A percentile compares a stretch with the other conserved stretches of the same genome.
Conservation (phyloP, 2,113 vertebrate species). For the Scopus umbretta region DNA sequence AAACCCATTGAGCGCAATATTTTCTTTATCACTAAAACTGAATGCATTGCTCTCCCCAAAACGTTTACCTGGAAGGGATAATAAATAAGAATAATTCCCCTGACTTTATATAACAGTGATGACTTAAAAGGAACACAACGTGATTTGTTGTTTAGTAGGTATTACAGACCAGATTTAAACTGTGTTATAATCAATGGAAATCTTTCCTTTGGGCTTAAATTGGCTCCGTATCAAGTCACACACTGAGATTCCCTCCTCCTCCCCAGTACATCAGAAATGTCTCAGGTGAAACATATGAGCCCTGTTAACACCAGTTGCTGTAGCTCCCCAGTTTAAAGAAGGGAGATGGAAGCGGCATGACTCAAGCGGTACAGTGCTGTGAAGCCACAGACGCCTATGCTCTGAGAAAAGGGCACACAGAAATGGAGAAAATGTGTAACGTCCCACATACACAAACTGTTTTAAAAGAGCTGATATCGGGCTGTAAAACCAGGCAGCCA, state of each 20-base stretch:
- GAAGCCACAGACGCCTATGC: background rate
- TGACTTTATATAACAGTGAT: background rate
- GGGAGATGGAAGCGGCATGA: background rate
- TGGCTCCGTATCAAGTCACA: background rate
- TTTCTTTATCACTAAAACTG: background rate
- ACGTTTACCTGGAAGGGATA: background rate
- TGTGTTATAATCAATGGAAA: background rate
- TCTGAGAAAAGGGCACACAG: background rate
- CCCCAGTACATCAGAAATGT: background rate
- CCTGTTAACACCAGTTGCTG: background rate
- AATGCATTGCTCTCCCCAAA: background rate
- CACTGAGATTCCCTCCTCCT: background rate
- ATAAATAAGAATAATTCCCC: background rate
- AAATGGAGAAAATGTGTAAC: accelerated
- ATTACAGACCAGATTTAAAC: background rate
- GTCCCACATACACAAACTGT: background rate
- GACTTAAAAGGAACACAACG: background rate
- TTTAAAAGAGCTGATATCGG: background rate
- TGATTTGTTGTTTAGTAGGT: background rate
- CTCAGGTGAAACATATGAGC: background rate
- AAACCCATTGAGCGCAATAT: background rate
- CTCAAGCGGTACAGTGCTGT: background rate
- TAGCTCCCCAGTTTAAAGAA: background rate
- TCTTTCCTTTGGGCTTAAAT: background rate
- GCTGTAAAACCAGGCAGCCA: background rate